phyloP scores from a whole-genome alignment of 2,888 invertebrate species.

The Agonopterix heracliana region DNA sequence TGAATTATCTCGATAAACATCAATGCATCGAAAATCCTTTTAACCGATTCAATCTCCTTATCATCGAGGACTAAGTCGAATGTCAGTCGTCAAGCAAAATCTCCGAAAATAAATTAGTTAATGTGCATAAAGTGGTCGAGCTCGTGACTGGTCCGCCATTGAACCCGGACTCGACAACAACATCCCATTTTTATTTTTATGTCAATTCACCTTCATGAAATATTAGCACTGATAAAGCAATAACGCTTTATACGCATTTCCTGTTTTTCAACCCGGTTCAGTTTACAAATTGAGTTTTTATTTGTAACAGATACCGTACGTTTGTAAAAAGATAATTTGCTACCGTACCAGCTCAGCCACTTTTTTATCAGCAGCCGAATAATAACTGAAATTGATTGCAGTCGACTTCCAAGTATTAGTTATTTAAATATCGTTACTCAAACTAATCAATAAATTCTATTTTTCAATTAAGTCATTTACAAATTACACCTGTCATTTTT shows the following conservation, averaged over 20 bases:
- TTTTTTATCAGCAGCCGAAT: slow-evolving; percentile 34
- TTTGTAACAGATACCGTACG: not conserved
- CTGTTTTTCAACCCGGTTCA: slow-evolving; percentile 32
- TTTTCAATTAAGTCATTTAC: slow-evolving; percentile 50
- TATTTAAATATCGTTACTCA: slow-evolving; percentile 6
- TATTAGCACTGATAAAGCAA: slow-evolving; percentile 54
- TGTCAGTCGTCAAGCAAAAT: slow-evolving; percentile 51
- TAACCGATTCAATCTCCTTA: slow-evolving; percentile 35
- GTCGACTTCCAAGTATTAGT: too few species aligned
- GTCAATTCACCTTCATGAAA: slow-evolving; percentile 53
- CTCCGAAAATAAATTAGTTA: slow-evolving; percentile 61
- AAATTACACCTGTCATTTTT: slow-evolving; percentile 33
- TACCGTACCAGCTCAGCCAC: slow-evolving; percentile 10
- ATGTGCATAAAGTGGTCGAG: slow-evolving; percentile 59
- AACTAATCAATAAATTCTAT: too few species aligned
- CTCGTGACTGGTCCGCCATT: slow-evolving; percentile 62
- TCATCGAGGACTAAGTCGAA: slow-evolving; percentile 34
- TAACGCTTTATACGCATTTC: slow-evolving; percentile 48
- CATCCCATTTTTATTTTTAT: slow-evolving; percentile 47
- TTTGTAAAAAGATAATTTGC: not conserved
- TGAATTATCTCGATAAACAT: slow-evolving; percentile 3
- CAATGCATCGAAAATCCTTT: slow-evolving; percentile 34
- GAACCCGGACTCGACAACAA: slow-evolving; percentile 41
- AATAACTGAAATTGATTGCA: slow-evolving; percentile 32
- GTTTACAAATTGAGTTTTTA: not conserved